These are phyloP conservation scores for Tetrax tetrax DNA, from an alignment of 2,113 vertebrate species.

Conservation along the genomic window DNA sequence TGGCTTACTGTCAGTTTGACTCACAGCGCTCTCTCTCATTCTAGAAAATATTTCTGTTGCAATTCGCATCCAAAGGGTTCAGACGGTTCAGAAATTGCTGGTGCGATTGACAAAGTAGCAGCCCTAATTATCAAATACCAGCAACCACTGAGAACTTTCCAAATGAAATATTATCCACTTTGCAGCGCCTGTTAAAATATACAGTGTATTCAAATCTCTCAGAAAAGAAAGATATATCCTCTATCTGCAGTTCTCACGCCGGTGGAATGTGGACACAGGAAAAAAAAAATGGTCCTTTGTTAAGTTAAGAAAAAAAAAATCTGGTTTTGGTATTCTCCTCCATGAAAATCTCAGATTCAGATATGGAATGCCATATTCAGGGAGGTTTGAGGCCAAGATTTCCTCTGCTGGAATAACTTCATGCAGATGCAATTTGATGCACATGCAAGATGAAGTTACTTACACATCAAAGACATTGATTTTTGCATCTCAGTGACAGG, in stretches of 20 bases:
- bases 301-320: background rate
- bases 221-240: background rate
- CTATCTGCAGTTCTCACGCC: background rate
- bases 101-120: background rate
- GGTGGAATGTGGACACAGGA: background rate
- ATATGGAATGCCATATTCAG: background rate
- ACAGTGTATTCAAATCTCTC: background rate
- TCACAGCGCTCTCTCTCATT: background rate
- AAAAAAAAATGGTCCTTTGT: background rate
- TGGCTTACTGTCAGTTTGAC: background rate
- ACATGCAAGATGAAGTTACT: background rate
- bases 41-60: background rate
- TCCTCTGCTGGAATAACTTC: background rate
- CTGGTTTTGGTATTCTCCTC: background rate
- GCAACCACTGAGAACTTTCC: background rate
- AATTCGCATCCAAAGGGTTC: background rate
- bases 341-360: background rate
- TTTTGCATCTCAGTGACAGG: background rate
- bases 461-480: background rate
- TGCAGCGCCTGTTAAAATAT: background rate
- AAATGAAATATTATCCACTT: background rate
- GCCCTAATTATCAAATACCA: slow-evolving; percentile 7
- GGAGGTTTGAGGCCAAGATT: background rate
- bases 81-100: background rate
- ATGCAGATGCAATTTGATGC: background rate